A percentile compares a stretch with the other conserved stretches of the same genome.
phyloP scores from a whole-genome alignment of 2,113 vertebrate species.

The Microtus ochrogaster region DNA sequence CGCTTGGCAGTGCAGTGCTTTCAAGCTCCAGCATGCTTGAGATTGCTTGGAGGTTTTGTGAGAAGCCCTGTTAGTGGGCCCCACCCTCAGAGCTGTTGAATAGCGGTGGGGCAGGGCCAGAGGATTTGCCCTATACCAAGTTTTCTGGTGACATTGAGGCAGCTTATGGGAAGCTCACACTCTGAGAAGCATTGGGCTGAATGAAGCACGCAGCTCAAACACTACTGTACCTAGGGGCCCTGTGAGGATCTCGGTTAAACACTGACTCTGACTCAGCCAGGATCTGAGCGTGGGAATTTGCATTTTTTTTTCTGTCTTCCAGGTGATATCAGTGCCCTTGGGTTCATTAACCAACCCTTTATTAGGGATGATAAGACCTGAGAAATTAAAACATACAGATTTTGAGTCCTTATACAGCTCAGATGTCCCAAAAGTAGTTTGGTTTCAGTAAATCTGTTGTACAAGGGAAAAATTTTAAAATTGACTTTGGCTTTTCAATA shows the following conservation, averaged over 20 bases:
- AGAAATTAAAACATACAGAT: background rate
- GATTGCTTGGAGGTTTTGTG: background rate
- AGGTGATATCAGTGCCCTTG: background rate
- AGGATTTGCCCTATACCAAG: background rate
- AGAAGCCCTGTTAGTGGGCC: background rate
- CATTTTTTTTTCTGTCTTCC: background rate
- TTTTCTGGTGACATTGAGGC: background rate
- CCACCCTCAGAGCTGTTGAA: background rate
- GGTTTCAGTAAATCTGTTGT: conserved; percentile 16
- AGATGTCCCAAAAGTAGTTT: conserved; percentile 25
- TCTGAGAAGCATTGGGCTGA: background rate
- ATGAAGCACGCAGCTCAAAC: background rate
- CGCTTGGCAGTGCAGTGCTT: background rate
- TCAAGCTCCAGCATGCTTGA: background rate
- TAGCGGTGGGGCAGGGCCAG: background rate
- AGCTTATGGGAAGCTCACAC: background rate
- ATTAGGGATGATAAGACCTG: background rate
- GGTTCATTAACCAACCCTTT: background rate
- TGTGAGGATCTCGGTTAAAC: conserved; percentile 2
- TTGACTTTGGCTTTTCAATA: conserved; percentile 38
- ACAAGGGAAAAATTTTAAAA: background rate
- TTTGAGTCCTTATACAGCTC: background rate
- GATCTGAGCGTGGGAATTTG: background rate
- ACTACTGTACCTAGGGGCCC: background rate
- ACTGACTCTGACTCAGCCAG: background rate